Conservation (phyloP, 2,888 invertebrate species). For the Rambutsinella grinnellia region DNA sequence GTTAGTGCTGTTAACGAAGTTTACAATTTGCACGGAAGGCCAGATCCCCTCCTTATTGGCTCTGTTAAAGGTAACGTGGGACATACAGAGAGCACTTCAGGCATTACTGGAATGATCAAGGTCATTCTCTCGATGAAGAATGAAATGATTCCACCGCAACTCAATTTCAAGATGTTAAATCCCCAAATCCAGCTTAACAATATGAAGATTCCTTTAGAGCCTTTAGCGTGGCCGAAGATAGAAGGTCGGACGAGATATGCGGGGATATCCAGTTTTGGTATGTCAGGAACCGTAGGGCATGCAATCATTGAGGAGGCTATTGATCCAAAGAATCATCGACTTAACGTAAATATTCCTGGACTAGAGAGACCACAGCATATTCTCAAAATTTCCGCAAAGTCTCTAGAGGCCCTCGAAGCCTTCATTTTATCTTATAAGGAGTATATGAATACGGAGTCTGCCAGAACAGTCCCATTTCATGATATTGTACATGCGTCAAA, state of each 20-base stretch:
- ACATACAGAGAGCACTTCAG: not conserved
- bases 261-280: constrained; percentile 9
- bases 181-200: constrained; percentile 30
- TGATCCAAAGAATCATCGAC: not conserved
- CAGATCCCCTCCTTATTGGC: constrained; percentile 6
- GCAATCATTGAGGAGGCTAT: constrained; percentile 23
- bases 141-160: constrained; percentile 36
- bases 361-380: constrained; percentile 6
- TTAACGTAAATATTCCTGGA: no score
- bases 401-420: constrained; percentile 1
- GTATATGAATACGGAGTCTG: not conserved
- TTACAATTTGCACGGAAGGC: constrained; percentile 13
- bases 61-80: constrained; percentile 26
- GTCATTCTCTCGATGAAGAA: constrained; percentile 27
- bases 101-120: not conserved
- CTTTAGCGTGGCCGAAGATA: not conserved
- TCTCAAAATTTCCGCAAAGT: constrained; percentile 15
- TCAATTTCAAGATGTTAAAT: constrained; percentile 31
- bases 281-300: constrained; percentile 12
- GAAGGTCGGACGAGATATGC: not conserved
- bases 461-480: not conserved
- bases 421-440: not conserved
- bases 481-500: constrained; percentile 37
- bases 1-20: constrained; percentile 16
- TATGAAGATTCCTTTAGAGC: constrained; percentile 12